Conservation (phyloP, 2,888 invertebrate species). For the Rotaria magnacalcarata region DNA sequence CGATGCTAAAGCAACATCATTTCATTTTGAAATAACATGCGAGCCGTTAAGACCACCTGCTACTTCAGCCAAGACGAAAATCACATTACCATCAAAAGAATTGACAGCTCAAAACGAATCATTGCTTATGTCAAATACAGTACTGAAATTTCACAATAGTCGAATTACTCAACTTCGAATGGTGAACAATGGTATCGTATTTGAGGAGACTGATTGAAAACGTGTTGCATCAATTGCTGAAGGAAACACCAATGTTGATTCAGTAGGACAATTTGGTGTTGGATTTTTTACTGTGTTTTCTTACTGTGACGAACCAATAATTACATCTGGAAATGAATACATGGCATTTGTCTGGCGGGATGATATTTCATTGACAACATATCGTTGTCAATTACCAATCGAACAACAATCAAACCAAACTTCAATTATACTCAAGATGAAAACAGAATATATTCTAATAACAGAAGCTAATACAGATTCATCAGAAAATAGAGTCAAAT, state of each 20-base stretch:
- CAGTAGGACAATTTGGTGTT: slow-evolving; percentile 2
- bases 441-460: background rate
- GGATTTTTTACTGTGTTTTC: slow-evolving; percentile 1
- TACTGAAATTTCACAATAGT: too few relatives aligned
- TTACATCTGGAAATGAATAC: background rate
- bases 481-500: too few relatives aligned
- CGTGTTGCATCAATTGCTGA: too few relatives aligned
- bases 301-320: background rate
- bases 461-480: background rate
- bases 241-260: too few relatives aligned
- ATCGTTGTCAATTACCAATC: background rate
- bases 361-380: background rate
- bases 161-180: too few relatives aligned
- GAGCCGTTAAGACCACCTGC: too few relatives aligned
- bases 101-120: too few relatives aligned
- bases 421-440: background rate
- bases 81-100: too few relatives aligned
- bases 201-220: too few relatives aligned
- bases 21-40: background rate
- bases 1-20: background rate
- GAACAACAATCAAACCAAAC: background rate
- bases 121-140: too few relatives aligned
- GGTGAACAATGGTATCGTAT: too few relatives aligned
- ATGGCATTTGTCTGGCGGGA: background rate
- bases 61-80: too few relatives aligned